These are phyloP conservation scores for Protosalanx chinensis DNA, from an alignment of 2,797 vertebrate species.

Conservation along the genomic window DNA sequence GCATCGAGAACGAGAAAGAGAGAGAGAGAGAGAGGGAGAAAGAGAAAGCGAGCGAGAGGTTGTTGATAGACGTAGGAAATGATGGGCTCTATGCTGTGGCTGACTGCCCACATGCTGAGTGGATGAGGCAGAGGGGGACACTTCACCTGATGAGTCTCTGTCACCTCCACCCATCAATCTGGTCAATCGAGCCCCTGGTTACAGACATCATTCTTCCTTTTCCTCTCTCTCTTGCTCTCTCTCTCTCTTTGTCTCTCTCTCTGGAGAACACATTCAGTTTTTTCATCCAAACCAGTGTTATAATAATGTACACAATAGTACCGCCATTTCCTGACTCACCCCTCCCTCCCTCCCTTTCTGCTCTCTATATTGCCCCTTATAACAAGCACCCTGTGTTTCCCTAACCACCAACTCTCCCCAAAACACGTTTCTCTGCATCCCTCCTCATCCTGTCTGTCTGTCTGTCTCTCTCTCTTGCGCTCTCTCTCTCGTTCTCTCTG, in stretches of 20 bases:
- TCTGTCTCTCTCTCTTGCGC: background rate
- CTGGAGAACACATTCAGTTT: no score
- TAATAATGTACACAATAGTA: no score
- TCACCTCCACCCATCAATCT: background rate
- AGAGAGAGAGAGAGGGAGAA: background rate
- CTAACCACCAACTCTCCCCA: no score
- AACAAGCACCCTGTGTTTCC: no score
- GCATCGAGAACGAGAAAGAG: background rate
- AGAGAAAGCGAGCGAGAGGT: background rate
- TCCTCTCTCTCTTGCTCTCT: background rate
- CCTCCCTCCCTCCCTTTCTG: no score
- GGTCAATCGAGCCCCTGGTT: background rate
- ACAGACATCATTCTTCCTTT: background rate
- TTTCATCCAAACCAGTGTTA: no score
- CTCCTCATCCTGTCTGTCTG: background rate
- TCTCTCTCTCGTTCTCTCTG: background rate
- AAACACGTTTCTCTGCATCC: background rate
- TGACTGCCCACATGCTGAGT: slow-evolving; percentile 33
- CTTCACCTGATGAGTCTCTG: slow-evolving; percentile 27
- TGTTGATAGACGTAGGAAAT: slow-evolving; percentile 30
- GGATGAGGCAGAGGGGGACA: slow-evolving; percentile 32
- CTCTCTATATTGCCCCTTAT: no score
- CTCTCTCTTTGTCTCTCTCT: background rate
- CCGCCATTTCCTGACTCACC: no score
- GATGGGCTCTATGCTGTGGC: slow-evolving; percentile 34